Percentiles rank a stretch among this genome's conserved stretches.
Conservation (phyloP, 2,797 vertebrate species). For the Pogoniulus pusillus region DNA sequence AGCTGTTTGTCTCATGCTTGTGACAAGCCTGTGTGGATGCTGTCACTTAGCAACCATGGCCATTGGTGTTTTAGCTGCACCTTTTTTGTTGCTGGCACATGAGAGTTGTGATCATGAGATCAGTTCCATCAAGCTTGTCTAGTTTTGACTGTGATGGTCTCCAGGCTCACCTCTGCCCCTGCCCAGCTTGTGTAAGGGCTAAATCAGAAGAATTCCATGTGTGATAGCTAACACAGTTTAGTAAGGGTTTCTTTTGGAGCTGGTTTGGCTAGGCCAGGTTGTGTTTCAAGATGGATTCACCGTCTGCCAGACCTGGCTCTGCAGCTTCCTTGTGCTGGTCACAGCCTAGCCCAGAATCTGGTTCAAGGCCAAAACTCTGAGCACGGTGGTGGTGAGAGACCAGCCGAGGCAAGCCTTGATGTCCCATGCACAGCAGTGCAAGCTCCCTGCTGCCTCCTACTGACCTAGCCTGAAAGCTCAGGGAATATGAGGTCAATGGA, state of each 20-base stretch:
- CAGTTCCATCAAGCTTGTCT: not conserved
- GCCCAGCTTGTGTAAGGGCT: not conserved
- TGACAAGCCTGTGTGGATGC: not conserved
- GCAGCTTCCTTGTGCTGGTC: not conserved
- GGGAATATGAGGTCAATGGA: not conserved
- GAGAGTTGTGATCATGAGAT: not conserved
- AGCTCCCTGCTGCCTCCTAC: not conserved
- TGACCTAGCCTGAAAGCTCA: not conserved
- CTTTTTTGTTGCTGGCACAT: not conserved
- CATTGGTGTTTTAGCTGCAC: conserved; percentile 2
- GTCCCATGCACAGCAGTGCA: not conserved
- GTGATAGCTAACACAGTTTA: not conserved
- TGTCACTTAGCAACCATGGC: conserved; percentile 63
- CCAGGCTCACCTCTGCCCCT: not conserved
- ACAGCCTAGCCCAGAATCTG: not conserved
- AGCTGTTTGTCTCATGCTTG: not conserved
- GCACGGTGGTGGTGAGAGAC: not conserved
- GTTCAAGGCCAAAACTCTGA: not conserved
- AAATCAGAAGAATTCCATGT: not conserved
- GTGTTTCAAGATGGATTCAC: not conserved
- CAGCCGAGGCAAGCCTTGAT: not conserved
- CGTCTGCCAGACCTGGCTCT: conserved; percentile 6
- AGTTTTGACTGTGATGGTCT: not conserved
- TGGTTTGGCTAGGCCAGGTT: not conserved
- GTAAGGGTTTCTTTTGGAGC: not conserved